Conservation (phyloP, 1,140 invertebrate species). For the Nasonia giraulti region DNA sequence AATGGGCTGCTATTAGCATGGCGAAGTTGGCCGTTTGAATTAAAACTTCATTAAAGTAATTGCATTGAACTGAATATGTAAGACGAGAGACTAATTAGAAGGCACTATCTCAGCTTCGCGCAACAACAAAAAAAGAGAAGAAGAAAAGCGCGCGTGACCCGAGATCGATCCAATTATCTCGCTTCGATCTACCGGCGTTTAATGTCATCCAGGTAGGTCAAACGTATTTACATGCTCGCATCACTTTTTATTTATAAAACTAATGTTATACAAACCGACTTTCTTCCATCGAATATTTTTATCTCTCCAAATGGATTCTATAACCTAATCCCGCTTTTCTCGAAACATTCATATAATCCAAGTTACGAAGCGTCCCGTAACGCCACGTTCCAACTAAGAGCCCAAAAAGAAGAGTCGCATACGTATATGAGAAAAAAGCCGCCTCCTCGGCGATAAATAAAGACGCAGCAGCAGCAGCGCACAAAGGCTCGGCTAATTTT, state of each 20-base stretch:
- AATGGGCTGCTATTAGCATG: neutral
- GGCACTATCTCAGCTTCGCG: neutral
- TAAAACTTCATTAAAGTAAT: slow-evolving; percentile 1
- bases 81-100: neutral
- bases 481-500: slow-evolving; percentile 26
- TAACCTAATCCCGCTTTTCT: neutral
- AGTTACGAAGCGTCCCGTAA: neutral
- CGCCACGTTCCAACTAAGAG: neutral
- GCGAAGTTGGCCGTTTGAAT: neutral
- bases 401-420: neutral
- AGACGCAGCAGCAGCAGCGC: neutral
- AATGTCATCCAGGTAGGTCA: neutral
- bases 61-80: neutral
- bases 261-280: neutral
- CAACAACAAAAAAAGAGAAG: neutral
- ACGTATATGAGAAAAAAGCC: neutral
- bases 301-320: neutral
- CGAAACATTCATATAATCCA: neutral
- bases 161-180: neutral
- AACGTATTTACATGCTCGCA: neutral
- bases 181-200: neutral
- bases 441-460: neutral
- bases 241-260: neutral
- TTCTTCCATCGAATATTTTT: neutral
- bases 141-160: neutral